phyloP scores from a whole-genome alignment of 2,113 vertebrate genomes.

The Mirounga angustirostris region DNA sequence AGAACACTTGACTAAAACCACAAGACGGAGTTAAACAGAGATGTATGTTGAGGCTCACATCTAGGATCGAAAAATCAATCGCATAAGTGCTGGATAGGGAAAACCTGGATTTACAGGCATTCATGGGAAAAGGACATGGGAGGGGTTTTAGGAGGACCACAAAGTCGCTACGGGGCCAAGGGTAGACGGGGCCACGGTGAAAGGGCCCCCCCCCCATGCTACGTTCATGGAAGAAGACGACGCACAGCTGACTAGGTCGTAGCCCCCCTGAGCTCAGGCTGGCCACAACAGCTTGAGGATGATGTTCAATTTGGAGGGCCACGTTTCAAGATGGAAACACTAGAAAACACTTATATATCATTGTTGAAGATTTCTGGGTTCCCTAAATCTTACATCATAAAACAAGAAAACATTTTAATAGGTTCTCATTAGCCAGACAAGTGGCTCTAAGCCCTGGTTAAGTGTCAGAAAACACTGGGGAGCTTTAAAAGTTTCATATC shows the following conservation, averaged over 20 bases:
- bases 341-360: not conserved
- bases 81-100: not conserved
- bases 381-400: not conserved
- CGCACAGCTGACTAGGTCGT: accelerated
- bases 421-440: too few species aligned
- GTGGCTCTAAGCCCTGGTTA: not conserved
- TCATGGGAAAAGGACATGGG: accelerated
- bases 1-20: not conserved
- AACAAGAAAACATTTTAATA: not conserved
- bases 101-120: not conserved
- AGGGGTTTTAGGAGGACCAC: not conserved
- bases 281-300: not conserved
- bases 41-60: not conserved
- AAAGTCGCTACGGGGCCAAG: accelerated
- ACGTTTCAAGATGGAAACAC: not conserved
- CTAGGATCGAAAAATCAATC: not conserved
- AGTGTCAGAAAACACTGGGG: not conserved
- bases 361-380: not conserved
- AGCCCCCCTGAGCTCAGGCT: not conserved
- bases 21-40: not conserved
- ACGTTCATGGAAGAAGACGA: accelerated
- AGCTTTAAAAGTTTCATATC: too few species aligned
- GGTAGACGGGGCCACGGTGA: accelerated
- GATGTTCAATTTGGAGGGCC: not conserved
- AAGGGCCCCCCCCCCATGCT: accelerated